Base-by-base conservation (phyloP, 2,113 vertebrate genomes). In the Pelecanoides urinatrix region DNA sequence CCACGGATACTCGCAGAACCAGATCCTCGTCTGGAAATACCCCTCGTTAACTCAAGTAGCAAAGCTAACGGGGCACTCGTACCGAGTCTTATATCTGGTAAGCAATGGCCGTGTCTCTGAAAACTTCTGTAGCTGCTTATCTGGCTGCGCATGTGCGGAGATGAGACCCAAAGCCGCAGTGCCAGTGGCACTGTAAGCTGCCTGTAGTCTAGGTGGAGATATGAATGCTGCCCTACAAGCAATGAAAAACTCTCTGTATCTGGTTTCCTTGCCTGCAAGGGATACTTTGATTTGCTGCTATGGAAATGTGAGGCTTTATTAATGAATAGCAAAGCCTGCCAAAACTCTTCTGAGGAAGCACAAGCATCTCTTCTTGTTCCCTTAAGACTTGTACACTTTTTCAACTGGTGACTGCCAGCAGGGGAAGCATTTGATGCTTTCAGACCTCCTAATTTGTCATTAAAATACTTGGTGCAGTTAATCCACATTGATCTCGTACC, bases 1-100 rank as follows among this genome's bases (percentile, higher is more conserved):
- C 16, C 99, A 99, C 0, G 99, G 99, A 85, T 99, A 99, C 97
- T 99, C 99, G 0, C 99, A 99, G 98, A 99, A 99, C 98, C 99
- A 99, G 98, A 99, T 99, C 97, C 98, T 99, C 3, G 99, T 99
- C 84, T 99, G 99, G 99, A 99, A 99, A 88, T 99, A 99, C 95
- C 99, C 99, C 4, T 99, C 99, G 0, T 97, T 99, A 82, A 99
- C 99, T 34, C 99, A 99, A 98, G 99, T 99, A 88, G 99, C 99
- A 76, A 99, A 99, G 97, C 98, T 99, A 58, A 99, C 99, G 0
- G 99, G 99, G 36, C 99, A 99, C 94, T 99, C 99, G 0, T 99
- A 99, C 90, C 96, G 99, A 92, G 99, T 99, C 34, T 98, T 99
- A 4, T 99, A 99, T 89, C 98, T 99, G 99, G 99, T 99, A 91